Evolutionary conservation across 2,888 invertebrate species (phyloP).

Genomic region (Ectropis crepuscularia): DNA sequence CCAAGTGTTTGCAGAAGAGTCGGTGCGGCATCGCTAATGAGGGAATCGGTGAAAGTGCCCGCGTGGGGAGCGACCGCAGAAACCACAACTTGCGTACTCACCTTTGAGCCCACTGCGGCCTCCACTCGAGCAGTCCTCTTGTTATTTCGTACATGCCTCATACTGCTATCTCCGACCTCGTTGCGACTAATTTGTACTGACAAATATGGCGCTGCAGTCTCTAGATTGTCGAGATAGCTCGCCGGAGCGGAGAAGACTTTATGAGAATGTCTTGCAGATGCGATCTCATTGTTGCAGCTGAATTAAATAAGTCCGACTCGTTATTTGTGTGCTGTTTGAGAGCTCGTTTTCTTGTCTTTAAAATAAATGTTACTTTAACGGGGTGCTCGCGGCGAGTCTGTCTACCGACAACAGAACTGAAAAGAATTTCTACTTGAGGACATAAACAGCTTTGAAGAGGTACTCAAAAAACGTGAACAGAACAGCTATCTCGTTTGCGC

Average conservation of each 20-base stretch:
- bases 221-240: constrained; percentile 22
- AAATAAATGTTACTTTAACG: background rate
- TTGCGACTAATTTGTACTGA: constrained; percentile 43
- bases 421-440: background rate
- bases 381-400: too few species aligned
- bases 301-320: constrained; percentile 15
- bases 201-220: constrained; percentile 37
- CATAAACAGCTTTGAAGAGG: background rate
- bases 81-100: constrained; percentile 50
- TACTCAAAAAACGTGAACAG: too few species aligned
- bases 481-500: too few species aligned
- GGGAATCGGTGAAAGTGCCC: constrained; percentile 70
- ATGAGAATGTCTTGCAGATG: constrained; percentile 13
- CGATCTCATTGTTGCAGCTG: constrained; percentile 8
- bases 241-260: constrained; percentile 10
- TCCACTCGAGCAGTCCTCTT: constrained; percentile 46
- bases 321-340: constrained; percentile 11
- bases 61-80: constrained; percentile 58
- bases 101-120: constrained; percentile 44
- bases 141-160: constrained; percentile 46
- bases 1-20: constrained; percentile 73
- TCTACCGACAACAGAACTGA: too few species aligned
- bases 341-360: background rate
- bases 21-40: constrained; percentile 75
- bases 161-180: constrained; percentile 47